A percentile compares a stretch with the other conserved stretches of the same genome.
These are phyloP conservation scores for Pogonus chalceus DNA, from an alignment of 1,140 invertebrate species.

Conservation along the genomic window DNA sequence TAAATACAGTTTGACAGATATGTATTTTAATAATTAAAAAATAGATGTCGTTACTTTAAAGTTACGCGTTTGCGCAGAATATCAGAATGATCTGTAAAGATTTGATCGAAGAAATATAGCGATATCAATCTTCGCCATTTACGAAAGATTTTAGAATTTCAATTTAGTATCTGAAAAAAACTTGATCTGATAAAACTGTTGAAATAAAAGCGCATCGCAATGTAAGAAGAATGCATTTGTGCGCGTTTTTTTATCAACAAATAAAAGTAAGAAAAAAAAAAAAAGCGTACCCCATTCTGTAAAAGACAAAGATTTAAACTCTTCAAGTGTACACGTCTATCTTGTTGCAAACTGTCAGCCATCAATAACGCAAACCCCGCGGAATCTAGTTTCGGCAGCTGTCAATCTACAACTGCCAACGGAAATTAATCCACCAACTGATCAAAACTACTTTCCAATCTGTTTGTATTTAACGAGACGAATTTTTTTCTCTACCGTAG, in stretches of 20 bases:
- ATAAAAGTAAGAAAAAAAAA: background rate
- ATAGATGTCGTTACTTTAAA: too few species aligned
- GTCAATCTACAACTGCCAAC: too few species aligned
- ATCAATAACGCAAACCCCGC: slow-evolving; percentile 21
- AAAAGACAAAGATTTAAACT: slow-evolving; percentile 20
- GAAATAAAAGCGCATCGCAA: background rate
- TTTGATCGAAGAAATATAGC: too few species aligned
- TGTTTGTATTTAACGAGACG: background rate
- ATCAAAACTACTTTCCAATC: background rate
- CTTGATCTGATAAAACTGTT: background rate
- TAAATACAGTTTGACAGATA: too few species aligned
- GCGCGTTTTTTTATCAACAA: background rate
- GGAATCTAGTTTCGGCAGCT: background rate
- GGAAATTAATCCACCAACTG: background rate
- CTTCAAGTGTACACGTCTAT: slow-evolving; percentile 23
- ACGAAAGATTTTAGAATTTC: background rate
- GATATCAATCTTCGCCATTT: too few species aligned
- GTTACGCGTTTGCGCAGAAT: too few species aligned
- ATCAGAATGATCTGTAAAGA: too few species aligned
- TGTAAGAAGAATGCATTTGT: slow-evolving; percentile 2
- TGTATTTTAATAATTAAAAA: too few species aligned
- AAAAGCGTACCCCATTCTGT: background rate
- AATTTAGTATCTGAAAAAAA: background rate
- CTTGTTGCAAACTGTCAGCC: slow-evolving; percentile 25
- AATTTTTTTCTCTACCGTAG: background rate